A percentile compares a stretch with the other conserved stretches of the same genome.
Evolutionary conservation across 2,888 invertebrate species (phyloP).

Genomic region (Meiosimyza decipiens): DNA sequence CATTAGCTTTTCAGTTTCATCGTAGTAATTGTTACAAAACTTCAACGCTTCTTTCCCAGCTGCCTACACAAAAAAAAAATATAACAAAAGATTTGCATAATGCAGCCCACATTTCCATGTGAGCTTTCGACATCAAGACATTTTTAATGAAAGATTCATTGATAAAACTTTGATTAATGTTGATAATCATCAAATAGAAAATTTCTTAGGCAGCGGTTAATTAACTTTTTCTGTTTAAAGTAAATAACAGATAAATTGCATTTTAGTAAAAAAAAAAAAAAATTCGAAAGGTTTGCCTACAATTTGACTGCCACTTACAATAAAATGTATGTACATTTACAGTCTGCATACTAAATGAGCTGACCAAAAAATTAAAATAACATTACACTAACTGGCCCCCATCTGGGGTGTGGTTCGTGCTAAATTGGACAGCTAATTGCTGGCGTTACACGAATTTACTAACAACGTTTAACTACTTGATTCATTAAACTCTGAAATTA

Average conservation of each 20-base stretch:
- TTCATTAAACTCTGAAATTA: not conserved
- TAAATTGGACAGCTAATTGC: not conserved
- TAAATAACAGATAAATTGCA: too few species aligned
- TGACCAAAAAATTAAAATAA: not conserved
- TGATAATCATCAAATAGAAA: too few species aligned
- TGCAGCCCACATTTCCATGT: not conserved
- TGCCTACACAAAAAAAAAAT: not conserved
- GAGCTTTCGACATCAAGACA: too few species aligned
- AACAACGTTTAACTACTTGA: not conserved
- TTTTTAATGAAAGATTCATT: constrained; percentile 1
- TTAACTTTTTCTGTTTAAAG: not conserved
- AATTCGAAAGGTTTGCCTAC: too few species aligned
- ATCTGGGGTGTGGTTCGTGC: not conserved
- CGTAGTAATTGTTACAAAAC: not conserved
- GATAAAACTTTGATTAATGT: not conserved
- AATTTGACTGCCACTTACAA: too few species aligned
- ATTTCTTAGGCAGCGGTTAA: not conserved
- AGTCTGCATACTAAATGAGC: not conserved
- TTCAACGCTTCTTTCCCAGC: not conserved
- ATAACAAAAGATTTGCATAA: constrained; percentile 2
- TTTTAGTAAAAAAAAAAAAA: too few species aligned
- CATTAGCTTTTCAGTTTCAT: too few species aligned
- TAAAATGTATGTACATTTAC: not conserved
- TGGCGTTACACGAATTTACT: not conserved
- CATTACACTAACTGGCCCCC: not conserved